Evolutionary conservation across 2,888 invertebrate species (phyloP).

Genomic region (Ochropacha duplaris): DNA sequence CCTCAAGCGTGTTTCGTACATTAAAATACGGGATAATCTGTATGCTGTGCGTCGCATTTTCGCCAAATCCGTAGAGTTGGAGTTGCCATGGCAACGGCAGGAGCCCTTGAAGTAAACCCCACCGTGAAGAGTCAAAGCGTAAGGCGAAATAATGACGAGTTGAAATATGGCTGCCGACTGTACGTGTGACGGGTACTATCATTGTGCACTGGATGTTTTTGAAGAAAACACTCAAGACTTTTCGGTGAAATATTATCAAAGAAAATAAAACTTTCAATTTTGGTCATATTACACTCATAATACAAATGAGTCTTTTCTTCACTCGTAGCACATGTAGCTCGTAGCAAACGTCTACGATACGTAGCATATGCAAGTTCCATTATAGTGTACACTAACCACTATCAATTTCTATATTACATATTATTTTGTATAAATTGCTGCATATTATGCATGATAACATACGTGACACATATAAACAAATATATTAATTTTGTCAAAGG

Average conservation of each 20-base stretch:
- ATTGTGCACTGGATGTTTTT: conserved; percentile 9
- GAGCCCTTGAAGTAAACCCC: conserved; percentile 56
- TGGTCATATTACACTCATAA: too few relatives aligned
- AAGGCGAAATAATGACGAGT: conserved; percentile 71
- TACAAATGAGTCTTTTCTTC: neutral
- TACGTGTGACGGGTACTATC: conserved; percentile 29
- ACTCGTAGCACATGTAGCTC: neutral
- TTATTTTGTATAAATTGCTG: neutral
- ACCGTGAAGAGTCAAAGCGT: conserved; percentile 55
- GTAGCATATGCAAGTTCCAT: neutral
- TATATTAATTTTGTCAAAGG: conserved; percentile 6
- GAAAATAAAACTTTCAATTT: neutral
- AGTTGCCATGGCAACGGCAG: conserved; percentile 64
- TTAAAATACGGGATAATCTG: conserved; percentile 59
- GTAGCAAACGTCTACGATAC: neutral
- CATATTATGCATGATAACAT: too few relatives aligned
- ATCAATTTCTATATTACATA: neutral
- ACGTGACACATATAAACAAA: neutral
- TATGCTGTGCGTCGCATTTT: conserved; percentile 63
- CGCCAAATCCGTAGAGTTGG: conserved; percentile 59
- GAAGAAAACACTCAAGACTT: neutral
- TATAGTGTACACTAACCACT: neutral
- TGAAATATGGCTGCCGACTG: conserved; percentile 58
- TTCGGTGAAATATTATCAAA: neutral
- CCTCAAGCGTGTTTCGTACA: conserved; percentile 52